Conservation (phyloP, 2,888 invertebrate species). For the Cancer borealis region DNA sequence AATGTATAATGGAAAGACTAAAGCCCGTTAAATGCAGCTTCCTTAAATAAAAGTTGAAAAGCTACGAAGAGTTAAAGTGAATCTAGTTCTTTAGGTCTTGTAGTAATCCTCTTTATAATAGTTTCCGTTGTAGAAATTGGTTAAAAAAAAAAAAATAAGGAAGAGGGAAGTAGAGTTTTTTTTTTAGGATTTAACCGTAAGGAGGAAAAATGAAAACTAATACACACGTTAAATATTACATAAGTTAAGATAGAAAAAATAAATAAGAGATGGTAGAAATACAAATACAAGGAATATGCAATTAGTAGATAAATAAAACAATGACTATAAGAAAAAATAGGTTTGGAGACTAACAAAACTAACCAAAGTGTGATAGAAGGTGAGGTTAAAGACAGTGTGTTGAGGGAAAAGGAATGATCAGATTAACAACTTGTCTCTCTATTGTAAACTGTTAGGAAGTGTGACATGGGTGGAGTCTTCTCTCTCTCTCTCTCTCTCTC, state of each 20-base stretch:
- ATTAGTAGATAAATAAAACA: neutral
- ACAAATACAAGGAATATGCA: neutral
- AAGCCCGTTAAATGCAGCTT: neutral
- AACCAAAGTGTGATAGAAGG: neutral
- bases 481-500: neutral
- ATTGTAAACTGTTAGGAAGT: too few species aligned
- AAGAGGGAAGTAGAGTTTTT: too few species aligned
- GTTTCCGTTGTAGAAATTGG: too few species aligned
- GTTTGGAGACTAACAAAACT: neutral
- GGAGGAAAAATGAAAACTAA: neutral
- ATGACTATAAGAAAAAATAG: neutral
- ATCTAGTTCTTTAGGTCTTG: too few species aligned
- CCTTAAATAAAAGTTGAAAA: neutral
- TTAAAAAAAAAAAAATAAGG: too few species aligned
- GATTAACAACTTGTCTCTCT: too few species aligned
- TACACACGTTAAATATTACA: neutral
- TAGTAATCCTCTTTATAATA: too few species aligned
- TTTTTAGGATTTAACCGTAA: too few species aligned
- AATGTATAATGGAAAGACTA: neutral
- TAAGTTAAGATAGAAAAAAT: neutral
- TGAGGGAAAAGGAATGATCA: too few species aligned
- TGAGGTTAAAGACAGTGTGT: too few species aligned
- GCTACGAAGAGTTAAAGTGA: too few species aligned
- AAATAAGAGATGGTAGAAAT: neutral
- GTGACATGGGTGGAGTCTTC: too few species aligned